Evolutionary conservation across 2,113 vertebrate genomes (phyloP).

Genomic region (Zeus faber): DNA sequence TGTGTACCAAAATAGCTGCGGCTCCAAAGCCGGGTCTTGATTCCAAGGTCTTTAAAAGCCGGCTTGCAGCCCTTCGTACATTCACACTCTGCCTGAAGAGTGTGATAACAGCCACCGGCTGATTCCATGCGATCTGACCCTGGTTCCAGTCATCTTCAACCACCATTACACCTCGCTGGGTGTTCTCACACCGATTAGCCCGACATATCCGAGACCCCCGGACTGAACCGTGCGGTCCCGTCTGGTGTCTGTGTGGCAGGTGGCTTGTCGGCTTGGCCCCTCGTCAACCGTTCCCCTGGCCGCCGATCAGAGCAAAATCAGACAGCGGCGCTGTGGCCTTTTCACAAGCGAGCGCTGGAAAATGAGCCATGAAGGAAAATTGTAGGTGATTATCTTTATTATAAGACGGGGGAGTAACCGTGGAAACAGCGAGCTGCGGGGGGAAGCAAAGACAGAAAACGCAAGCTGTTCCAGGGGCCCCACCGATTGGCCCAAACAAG

Average conservation of each 20-base stretch:
- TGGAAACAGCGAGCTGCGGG: slow-evolving; percentile 50
- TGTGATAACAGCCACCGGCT: slow-evolving; percentile 43
- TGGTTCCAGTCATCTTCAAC: slow-evolving; percentile 27
- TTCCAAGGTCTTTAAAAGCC: no score
- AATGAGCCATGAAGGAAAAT: slow-evolving; percentile 71
- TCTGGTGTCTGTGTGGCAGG: slow-evolving; percentile 58
- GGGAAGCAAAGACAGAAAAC: neutral
- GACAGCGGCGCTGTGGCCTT: slow-evolving; percentile 58
- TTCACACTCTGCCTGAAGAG: slow-evolving; percentile 11
- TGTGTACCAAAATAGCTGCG: no score
- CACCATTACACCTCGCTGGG: slow-evolving; percentile 50
- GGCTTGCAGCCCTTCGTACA: no score
- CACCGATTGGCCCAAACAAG: slow-evolving; percentile 63
- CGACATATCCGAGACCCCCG: slow-evolving; percentile 37
- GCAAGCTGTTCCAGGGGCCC: slow-evolving; percentile 60
- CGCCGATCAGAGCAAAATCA: slow-evolving; percentile 63
- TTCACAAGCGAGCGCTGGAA: slow-evolving; percentile 53
- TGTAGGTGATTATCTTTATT: slow-evolving; percentile 74
- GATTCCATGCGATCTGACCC: slow-evolving; percentile 53
- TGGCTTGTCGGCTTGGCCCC: slow-evolving; percentile 45
- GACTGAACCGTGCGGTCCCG: slow-evolving; percentile 45
- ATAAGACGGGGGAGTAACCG: slow-evolving; percentile 66
- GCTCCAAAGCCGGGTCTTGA: no score
- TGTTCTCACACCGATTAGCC: slow-evolving; percentile 52
- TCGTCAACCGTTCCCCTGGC: slow-evolving; percentile 1